These are phyloP conservation scores for Pygmarrhopalites habei DNA, from an alignment of 1,140 invertebrate species.

Conservation along the genomic window DNA sequence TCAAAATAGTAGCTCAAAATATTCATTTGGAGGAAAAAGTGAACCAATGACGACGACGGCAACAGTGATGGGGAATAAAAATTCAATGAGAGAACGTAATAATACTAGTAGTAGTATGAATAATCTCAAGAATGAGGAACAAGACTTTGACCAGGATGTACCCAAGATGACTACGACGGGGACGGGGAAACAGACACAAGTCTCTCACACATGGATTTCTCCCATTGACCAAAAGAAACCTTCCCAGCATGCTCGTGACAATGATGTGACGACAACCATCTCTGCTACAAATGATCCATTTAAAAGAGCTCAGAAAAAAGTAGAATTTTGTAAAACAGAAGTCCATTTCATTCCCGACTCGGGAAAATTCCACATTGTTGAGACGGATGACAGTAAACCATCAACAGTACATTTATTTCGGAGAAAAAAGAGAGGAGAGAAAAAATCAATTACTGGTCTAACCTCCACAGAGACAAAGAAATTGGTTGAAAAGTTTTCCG, in stretches of 20 bases:
- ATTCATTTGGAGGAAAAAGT: no score
- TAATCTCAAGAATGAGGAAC: neutral
- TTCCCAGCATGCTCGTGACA: slow-evolving; percentile 25
- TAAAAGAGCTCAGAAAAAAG: slow-evolving; percentile 53
- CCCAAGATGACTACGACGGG: neutral
- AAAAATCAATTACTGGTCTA: slow-evolving; percentile 7
- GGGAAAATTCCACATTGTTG: slow-evolving; percentile 74
- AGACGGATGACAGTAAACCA: slow-evolving; percentile 73
- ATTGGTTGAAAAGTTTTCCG: neutral
- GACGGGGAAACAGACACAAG: slow-evolving; percentile 15
- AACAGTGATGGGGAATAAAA: no score
- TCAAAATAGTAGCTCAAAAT: neutral
- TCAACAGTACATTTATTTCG: slow-evolving; percentile 65
- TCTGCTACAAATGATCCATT: slow-evolving; percentile 28
- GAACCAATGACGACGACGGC: no score
- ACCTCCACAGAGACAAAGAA: neutral
- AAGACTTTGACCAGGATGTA: neutral
- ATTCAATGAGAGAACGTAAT: no score
- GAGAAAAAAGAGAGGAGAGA: slow-evolving; percentile 42
- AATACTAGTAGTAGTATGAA: no score
- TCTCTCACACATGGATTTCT: slow-evolving; percentile 39
- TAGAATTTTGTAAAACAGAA: slow-evolving; percentile 77
- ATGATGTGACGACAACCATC: slow-evolving; percentile 35
- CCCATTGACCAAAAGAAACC: slow-evolving; percentile 29
- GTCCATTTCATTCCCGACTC: slow-evolving; percentile 76